phyloP scores from a whole-genome alignment of 2,888 invertebrate genomes.

The Tachina grossa region DNA sequence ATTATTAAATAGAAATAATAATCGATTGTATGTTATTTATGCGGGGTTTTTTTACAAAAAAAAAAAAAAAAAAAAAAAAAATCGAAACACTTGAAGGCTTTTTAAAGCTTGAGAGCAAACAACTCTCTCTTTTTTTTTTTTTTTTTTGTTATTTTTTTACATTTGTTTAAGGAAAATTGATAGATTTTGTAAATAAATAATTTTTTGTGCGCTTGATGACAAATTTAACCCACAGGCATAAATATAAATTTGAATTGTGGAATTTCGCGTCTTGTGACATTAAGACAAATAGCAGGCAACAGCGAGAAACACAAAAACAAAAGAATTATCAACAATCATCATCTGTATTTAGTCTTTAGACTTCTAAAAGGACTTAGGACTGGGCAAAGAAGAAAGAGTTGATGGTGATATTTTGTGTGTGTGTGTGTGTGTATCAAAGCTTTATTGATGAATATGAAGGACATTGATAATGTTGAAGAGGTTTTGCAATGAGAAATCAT shows the following conservation, averaged over 20 bases:
- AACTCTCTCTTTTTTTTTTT: constrained; percentile 30
- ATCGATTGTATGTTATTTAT: constrained; percentile 74
- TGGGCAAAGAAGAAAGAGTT: constrained; percentile 19
- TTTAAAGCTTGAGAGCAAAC: constrained; percentile 50
- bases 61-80: constrained; percentile 3
- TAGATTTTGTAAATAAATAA: constrained; percentile 30
- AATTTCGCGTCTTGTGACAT: constrained; percentile 72
- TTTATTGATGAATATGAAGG: constrained; percentile 71
- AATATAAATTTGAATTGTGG: constrained; percentile 57
- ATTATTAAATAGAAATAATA: constrained; percentile 73
- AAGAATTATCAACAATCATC: constrained; percentile 74
- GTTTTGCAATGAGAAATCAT: constrained; percentile 59
- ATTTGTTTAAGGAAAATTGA: constrained; percentile 69
- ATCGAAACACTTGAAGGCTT: constrained; percentile 33
- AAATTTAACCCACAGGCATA: constrained; percentile 74
- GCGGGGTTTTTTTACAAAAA: constrained; percentile 4
- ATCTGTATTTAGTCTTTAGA: constrained; percentile 31
- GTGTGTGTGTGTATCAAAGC: constrained; percentile 34
- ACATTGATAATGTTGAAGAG: constrained; percentile 64
- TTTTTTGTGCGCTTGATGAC: constrained; percentile 74
- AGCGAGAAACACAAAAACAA: constrained; percentile 71
- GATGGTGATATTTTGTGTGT: background rate
- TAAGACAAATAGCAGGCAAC: constrained; percentile 72
- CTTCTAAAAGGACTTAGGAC: background rate
- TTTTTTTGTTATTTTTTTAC: no score